Evolutionary conservation across 2,113 vertebrate genomes (phyloP).

Genomic region (Antechinus flavipes): DNA sequence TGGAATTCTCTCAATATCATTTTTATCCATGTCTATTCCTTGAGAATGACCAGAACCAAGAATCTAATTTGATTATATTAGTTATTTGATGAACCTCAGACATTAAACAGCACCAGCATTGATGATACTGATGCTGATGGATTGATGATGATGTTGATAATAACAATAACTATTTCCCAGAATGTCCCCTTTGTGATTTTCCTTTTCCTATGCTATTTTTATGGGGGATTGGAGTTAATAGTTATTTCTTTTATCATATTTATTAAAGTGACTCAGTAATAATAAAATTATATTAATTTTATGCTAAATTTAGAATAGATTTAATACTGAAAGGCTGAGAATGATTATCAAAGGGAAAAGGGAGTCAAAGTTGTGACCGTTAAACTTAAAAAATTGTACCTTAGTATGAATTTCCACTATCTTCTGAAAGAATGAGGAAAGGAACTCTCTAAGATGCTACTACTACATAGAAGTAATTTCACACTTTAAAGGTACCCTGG

Average conservation of each 20-base stretch:
- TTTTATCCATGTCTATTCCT: neutral
- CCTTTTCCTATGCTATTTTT: neutral
- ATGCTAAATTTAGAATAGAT: neutral
- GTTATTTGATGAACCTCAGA: conserved; percentile 20
- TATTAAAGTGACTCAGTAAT: neutral
- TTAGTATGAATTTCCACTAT: neutral
- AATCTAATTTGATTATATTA: neutral
- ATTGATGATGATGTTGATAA: neutral
- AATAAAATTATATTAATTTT: neutral
- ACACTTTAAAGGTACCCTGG: neutral
- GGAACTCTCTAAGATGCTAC: neutral
- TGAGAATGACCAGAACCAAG: neutral
- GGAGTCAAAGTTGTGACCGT: neutral
- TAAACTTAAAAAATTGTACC: neutral
- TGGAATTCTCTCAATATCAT: neutral
- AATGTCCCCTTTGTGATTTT: neutral
- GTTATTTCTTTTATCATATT: conserved; percentile 43
- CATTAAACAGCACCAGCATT: neutral
- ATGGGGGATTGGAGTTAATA: neutral
- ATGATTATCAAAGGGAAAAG: neutral
- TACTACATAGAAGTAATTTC: neutral
- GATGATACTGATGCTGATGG: neutral
- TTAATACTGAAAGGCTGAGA: neutral
- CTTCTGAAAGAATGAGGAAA: neutral
- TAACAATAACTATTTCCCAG: neutral